Evolutionary conservation across 1,140 invertebrate genomes (phyloP).

Genomic region (Drosophila bifasciata): DNA sequence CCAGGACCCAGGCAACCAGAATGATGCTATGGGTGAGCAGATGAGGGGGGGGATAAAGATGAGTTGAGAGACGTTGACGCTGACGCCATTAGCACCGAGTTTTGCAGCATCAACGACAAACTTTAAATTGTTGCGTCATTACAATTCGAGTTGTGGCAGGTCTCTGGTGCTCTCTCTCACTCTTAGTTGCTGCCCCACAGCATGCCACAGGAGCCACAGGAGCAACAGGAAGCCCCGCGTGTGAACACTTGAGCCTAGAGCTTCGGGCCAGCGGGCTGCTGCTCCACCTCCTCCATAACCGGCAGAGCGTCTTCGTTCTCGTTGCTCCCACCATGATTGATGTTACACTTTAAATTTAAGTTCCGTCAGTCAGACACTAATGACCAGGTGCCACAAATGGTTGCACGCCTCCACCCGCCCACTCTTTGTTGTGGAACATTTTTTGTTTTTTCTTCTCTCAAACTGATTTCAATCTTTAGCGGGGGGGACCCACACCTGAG

Average conservation of each 20-base stretch:
- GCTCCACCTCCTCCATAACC: no score
- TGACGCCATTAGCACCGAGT: conserved; percentile 79
- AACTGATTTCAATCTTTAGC: no score
- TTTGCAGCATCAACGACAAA: conserved; percentile 81
- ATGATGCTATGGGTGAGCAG: not conserved
- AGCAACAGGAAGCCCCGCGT: conserved; percentile 52
- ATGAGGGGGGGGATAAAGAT: conserved; percentile 42
- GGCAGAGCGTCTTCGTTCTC: conserved; percentile 17
- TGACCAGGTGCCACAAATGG: conserved; percentile 52
- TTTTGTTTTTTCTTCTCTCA: no score
- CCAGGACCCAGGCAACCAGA: not conserved
- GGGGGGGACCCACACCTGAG: no score
- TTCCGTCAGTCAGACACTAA: conserved; percentile 42
- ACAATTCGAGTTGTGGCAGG: conserved; percentile 64
- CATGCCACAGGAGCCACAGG: not conserved
- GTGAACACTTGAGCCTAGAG: conserved; percentile 44
- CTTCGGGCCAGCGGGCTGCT: no score
- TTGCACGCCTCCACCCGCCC: conserved; percentile 6
- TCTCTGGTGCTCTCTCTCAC: no score
- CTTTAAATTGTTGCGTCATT: conserved; percentile 82
- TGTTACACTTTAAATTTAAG: conserved; percentile 54
- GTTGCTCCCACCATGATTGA: conserved; percentile 42
- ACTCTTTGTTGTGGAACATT: no score
- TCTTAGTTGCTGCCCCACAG: no score
- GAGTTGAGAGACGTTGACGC: conserved; percentile 68